phyloP scores from a whole-genome alignment of 2,113 vertebrate genomes.

The Ammospiza nelsoni region DNA sequence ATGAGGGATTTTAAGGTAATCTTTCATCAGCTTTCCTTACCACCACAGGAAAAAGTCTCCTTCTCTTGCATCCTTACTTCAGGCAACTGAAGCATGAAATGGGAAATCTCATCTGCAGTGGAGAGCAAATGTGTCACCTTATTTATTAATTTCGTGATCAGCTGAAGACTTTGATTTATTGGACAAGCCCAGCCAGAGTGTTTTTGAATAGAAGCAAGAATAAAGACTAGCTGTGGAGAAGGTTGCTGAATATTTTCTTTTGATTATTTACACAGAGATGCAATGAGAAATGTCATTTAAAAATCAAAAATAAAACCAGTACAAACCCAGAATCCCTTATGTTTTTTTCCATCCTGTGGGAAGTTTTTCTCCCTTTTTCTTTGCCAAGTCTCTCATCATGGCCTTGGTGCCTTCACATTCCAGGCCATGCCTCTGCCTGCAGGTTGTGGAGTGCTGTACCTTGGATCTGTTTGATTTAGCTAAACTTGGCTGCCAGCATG shows the following conservation, averaged over 20 bases:
- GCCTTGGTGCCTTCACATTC: neutral
- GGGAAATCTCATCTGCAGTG: constrained; percentile 62
- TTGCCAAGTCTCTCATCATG: neutral
- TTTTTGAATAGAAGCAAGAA: neutral
- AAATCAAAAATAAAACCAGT: neutral
- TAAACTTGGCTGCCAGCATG: neutral
- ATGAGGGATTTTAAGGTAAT: constrained; percentile 57
- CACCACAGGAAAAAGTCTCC: neutral
- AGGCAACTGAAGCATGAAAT: constrained; percentile 74
- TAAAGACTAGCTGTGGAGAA: neutral
- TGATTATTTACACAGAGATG: neutral
- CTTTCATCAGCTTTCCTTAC: constrained; percentile 66
- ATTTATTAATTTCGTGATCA: constrained; percentile 61
- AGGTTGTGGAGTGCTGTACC: neutral
- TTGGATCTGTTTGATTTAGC: neutral
- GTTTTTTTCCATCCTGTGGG: neutral
- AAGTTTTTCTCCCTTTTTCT: neutral
- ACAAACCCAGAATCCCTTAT: neutral
- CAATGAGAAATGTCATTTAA: neutral
- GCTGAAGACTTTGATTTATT: constrained; percentile 11
- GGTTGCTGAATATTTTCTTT: neutral
- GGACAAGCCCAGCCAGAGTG: neutral
- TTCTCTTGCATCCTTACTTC: constrained; percentile 54
- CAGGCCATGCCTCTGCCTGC: neutral
- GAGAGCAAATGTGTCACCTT: constrained; percentile 60